Evolutionary conservation across 1,140 invertebrate species (phyloP), one percentile per base, ranked within the genome.

Genomic region (Bombus terrestris): DNA sequence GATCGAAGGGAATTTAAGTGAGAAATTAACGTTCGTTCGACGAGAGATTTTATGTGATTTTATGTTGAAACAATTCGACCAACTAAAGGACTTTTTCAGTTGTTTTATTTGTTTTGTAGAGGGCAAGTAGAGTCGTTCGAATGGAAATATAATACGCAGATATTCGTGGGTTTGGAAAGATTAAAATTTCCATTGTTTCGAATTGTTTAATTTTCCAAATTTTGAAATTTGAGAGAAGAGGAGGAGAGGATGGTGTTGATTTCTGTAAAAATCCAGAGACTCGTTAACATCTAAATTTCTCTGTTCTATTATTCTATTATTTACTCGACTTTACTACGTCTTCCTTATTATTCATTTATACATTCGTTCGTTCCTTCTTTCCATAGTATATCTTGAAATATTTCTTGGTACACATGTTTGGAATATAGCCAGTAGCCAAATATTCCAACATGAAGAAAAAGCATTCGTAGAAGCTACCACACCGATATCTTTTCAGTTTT

Each of bases 1-100:
- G 15, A 73, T 41, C 6, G 39, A 32, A 43, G 28, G n/a, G 41
- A 72, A 72, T 72, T 43, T 39, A 43, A 72, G 41, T 1, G 25
- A 71, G 37, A 71, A 71, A 71, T 71, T 41, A 71, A 69, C n/a
- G 3, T 39, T 39, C 68, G 35, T 39, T 28, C 37, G 9, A 53
- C 47, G 47, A 53, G 5, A 1, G 18, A 53, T 53, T 53, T 22
- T 22, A 53, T 8, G 10, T n/a, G 35, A 18, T 22, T 66, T 12
- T 37, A 25, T 37, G 22, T 25, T 0, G 35, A 69, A 69, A 39
- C 25, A 71, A 71, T 39, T 15, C 37, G 1, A n/a, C 22, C 1
- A 25, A 13, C 3, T 22, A 2, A 0, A 0, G 8, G 1, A 0
- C 3, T 68, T 68, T 25, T 15, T 25, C 8, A 3, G 15, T 3